phyloP scores from a whole-genome alignment of 2,797 vertebrate genomes.

The Borostomias antarcticus region DNA sequence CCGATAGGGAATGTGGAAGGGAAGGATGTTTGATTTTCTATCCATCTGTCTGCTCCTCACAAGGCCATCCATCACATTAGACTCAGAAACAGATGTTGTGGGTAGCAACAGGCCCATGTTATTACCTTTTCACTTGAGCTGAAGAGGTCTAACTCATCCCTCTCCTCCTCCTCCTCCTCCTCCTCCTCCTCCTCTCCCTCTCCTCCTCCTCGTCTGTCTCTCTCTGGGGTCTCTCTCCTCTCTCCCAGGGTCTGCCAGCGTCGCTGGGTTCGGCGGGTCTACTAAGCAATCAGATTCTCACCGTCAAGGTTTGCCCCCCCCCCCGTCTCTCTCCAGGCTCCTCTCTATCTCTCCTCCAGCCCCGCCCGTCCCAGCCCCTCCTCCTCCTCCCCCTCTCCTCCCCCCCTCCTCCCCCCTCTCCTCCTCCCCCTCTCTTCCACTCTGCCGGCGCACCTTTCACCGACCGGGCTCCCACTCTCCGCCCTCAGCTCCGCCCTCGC shows the following conservation, averaged over 20 bases:
- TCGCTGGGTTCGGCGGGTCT: slow-evolving; percentile 48
- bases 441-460: slow-evolving; percentile 66
- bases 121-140: too few relatives aligned
- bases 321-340: slow-evolving; percentile 15
- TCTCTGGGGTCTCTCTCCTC: background rate
- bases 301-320: slow-evolving; percentile 52
- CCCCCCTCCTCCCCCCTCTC: background rate
- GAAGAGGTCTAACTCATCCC: background rate
- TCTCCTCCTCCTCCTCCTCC: background rate
- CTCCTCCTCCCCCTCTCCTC: background rate
- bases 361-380: background rate
- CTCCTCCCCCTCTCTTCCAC: slow-evolving; percentile 7
- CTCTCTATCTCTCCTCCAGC: slow-evolving; percentile 8
- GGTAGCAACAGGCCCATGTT: background rate
- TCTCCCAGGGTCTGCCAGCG: slow-evolving; percentile 25
- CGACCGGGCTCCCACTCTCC: slow-evolving; percentile 47
- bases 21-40: background rate
- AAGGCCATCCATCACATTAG: background rate
- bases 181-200: slow-evolving; percentile 20
- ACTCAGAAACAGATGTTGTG: background rate
- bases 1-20: background rate
- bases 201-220: slow-evolving; percentile 24
- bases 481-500: background rate
- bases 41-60: background rate
- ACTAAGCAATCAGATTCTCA: slow-evolving; percentile 63